Conservation (phyloP, 1,140 invertebrate species). For the Paraescarpia echinospica region DNA sequence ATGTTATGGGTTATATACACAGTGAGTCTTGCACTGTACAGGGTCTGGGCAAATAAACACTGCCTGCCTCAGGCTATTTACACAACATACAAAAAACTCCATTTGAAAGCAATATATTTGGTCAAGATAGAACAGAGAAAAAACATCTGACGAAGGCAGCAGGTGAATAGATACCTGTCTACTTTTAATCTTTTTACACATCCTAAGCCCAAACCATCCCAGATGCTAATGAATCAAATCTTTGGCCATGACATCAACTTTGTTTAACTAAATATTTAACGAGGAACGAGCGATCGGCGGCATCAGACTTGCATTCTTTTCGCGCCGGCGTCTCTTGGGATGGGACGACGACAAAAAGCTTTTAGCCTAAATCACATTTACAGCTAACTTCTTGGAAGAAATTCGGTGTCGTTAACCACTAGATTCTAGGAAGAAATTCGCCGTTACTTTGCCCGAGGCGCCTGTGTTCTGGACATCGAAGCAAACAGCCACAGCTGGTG, state of each 20-base stretch:
- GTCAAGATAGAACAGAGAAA: not conserved
- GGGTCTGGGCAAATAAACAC: not conserved
- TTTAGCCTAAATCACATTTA: constrained; percentile 6
- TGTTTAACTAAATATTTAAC: not conserved
- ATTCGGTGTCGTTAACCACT: not conserved
- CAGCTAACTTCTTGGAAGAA: not conserved
- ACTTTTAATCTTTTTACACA: not conserved
- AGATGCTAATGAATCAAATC: not conserved
- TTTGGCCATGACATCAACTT: not conserved
- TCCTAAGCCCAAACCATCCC: not conserved
- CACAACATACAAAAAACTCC: not conserved
- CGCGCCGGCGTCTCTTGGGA: not conserved
- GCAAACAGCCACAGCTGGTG: not conserved
- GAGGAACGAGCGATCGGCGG: not conserved
- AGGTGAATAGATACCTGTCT: not conserved
- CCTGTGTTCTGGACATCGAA: not conserved
- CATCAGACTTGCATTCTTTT: not conserved
- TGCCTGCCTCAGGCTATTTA: not conserved
- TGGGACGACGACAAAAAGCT: not conserved
- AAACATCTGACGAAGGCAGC: not conserved
- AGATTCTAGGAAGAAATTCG: not conserved
- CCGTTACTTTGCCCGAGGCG: not conserved
- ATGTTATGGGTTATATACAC: not conserved
- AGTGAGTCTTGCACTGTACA: not conserved
- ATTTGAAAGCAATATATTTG: not conserved